Conservation (phyloP, 2,888 invertebrate species). For the Acrobasis suavella region DNA sequence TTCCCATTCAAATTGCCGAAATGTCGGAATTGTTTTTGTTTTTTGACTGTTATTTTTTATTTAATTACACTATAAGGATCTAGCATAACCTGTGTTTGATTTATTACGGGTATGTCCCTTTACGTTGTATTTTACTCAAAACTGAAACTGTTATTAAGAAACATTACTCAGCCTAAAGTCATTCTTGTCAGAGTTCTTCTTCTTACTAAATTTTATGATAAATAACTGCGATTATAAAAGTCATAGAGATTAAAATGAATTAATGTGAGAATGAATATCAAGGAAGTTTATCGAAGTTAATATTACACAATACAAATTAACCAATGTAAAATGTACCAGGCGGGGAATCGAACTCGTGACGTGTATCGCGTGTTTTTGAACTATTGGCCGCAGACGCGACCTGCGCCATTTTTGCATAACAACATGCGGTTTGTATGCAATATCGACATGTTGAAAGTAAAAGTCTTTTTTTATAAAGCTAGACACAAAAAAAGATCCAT, state of each 20-base stretch:
- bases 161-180: too few relatives aligned
- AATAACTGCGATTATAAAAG: not conserved
- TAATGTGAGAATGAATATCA: not conserved
- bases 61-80: too few relatives aligned
- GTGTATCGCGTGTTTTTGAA: conserved; percentile 1
- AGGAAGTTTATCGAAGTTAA: conserved; percentile 2
- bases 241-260: not conserved
- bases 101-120: too few relatives aligned
- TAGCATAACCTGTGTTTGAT: too few relatives aligned
- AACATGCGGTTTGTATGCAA: not conserved
- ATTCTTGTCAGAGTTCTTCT: too few relatives aligned
- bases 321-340: not conserved
- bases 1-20: too few relatives aligned
- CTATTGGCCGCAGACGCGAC: not conserved
- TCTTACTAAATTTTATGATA: too few relatives aligned
- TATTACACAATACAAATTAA: not conserved
- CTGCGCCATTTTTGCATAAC: not conserved
- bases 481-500: not conserved
- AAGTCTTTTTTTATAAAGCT: not conserved
- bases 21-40: too few relatives aligned
- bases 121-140: too few relatives aligned
- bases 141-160: too few relatives aligned
- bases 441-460: not conserved
- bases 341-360: not conserved
- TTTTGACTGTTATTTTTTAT: too few relatives aligned